Evolutionary conservation across 2,888 invertebrate species (phyloP).

Genomic region (Chydorus sphaericus): DNA sequence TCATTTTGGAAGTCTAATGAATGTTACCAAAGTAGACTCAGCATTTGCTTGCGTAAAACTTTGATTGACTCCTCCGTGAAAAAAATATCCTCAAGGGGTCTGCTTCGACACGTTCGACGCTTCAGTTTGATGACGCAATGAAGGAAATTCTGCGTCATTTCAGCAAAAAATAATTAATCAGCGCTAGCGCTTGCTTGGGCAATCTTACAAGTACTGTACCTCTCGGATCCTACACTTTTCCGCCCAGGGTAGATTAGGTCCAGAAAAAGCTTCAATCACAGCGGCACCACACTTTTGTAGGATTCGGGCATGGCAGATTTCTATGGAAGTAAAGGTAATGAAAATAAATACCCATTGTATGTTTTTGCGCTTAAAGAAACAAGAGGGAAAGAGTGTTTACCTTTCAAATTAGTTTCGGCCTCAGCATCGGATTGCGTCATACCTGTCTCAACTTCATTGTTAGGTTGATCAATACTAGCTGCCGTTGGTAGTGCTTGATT

Average conservation of each 20-base stretch:
- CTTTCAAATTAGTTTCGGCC: background rate
- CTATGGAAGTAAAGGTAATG: too few species aligned
- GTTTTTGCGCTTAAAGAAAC: too few species aligned
- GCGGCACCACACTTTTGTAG: constrained; percentile 5
- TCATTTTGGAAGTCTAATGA: too few species aligned
- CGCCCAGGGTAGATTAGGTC: background rate
- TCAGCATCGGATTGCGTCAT: background rate
- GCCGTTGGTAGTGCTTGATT: background rate
- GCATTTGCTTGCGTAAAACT: background rate
- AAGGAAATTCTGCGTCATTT: background rate
- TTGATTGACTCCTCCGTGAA: background rate
- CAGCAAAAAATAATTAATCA: background rate
- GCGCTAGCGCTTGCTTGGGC: background rate
- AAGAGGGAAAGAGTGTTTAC: background rate
- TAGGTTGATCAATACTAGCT: background rate
- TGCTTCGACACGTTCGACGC: background rate
- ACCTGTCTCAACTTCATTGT: background rate
- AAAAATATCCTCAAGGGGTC: background rate
- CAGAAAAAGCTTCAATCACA: background rate
- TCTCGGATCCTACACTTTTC: background rate
- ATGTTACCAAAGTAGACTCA: background rate
- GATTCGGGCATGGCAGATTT: background rate
- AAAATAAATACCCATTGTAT: too few species aligned
- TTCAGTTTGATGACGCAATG: constrained; percentile 2
- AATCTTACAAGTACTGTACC: background rate